A percentile compares a stretch with the other conserved stretches of the same genome.
Evolutionary conservation across 2,797 vertebrate genomes (phyloP).

Genomic region (Philypnodon macrostomus): DNA sequence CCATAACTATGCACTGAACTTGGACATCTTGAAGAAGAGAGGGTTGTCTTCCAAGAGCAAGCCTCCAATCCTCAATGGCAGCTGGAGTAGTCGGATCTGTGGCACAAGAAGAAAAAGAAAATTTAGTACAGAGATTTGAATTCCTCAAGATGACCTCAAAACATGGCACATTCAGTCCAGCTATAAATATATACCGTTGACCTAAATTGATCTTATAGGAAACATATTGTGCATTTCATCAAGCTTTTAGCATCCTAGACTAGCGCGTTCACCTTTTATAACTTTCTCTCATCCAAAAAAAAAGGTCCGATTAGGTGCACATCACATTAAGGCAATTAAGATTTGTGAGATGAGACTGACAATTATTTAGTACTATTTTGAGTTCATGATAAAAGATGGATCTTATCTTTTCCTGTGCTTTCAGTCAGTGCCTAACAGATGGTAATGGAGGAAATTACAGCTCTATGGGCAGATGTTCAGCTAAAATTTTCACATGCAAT

Average conservation of each 20-base stretch:
- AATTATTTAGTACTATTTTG: conserved; percentile 32
- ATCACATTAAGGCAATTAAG: conserved; percentile 43
- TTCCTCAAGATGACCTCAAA: conserved; percentile 35
- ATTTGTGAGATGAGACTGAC: conserved; percentile 26
- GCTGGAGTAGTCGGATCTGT: conserved; percentile 61
- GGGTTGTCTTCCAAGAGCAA: conserved; percentile 48
- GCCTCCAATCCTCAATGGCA: conserved; percentile 52
- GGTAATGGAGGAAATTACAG: conserved; percentile 57
- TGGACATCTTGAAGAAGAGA: conserved; percentile 64
- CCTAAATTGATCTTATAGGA: no score
- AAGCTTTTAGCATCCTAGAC: no score
- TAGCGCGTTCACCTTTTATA: no score
- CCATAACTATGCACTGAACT: conserved; percentile 55
- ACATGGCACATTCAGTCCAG: conserved; percentile 28
- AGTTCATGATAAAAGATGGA: conserved; percentile 57
- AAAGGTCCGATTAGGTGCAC: no score
- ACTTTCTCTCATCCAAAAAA: no score
- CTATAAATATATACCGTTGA: conserved; percentile 28
- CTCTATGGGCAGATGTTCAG: conserved; percentile 67
- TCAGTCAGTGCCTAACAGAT: conserved; percentile 60
- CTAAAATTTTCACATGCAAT: conserved; percentile 58
- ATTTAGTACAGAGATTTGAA: conserved; percentile 16
- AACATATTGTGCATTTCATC: no score
- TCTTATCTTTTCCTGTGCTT: conserved; percentile 46
- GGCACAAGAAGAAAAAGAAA: conserved; percentile 46